Conservation (phyloP, 2,797 vertebrate genomes). For the Artibeus jamaicensis region DNA sequence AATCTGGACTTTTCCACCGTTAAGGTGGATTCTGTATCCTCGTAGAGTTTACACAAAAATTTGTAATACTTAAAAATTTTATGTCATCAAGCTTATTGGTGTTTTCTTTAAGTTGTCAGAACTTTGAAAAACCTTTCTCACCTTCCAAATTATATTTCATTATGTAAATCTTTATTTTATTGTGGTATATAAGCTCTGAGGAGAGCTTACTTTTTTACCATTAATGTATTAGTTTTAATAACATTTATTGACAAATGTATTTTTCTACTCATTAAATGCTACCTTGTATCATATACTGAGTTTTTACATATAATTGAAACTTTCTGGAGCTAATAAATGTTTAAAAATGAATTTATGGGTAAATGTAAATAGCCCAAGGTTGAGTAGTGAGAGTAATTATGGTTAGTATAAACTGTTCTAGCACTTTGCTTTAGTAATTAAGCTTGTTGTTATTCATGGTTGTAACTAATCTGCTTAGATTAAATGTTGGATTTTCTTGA, state of each 20-base stretch:
- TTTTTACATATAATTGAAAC: neutral
- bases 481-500: conserved; percentile 15
- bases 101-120: conserved; percentile 5
- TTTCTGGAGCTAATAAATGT: conserved; percentile 1
- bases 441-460: conserved; percentile 9
- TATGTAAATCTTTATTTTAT: conserved; percentile 33
- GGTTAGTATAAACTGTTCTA: neutral
- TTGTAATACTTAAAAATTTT: neutral
- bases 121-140: neutral
- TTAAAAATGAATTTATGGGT: conserved; percentile 40
- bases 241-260: neutral
- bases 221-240: neutral
- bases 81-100: neutral
- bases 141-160: neutral
- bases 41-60: neutral
- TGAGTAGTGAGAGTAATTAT: neutral
- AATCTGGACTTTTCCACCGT: neutral
- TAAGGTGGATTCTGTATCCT: neutral
- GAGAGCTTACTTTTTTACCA: neutral
- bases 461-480: neutral
- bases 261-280: neutral
- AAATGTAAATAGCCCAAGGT: neutral
- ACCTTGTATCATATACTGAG: neutral
- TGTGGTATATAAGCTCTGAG: neutral
- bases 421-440: conserved; percentile 17